Percentiles rank a stretch among this genome's conserved stretches.
Evolutionary conservation across 2,888 invertebrate species (phyloP).

Genomic region (Euproctis similis): DNA sequence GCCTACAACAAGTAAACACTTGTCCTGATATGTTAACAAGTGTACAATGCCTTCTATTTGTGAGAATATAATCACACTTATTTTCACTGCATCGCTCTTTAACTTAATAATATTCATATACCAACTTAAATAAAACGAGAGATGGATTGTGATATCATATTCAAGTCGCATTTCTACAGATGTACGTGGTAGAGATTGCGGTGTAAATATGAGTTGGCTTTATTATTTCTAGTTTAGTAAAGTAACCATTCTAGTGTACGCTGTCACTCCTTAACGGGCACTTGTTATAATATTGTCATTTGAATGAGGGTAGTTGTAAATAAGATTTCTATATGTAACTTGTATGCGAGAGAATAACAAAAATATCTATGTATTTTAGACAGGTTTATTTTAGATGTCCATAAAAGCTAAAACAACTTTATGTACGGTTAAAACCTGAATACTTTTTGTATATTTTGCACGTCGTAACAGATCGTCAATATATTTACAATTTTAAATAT

Average conservation of each 20-base stretch:
- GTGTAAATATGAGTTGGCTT: conserved; percentile 28
- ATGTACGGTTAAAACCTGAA: neutral
- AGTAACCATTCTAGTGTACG: conserved; percentile 28
- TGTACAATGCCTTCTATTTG: conserved; percentile 1
- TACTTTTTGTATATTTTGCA: neutral
- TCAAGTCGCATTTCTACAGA: conserved; percentile 2
- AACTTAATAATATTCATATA: neutral
- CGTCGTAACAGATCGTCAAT: neutral
- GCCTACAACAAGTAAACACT: conserved; percentile 23
- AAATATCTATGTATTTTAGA: conserved; percentile 13
- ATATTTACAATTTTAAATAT: neutral
- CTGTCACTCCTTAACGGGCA: conserved; percentile 29
- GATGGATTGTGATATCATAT: conserved; percentile 7
- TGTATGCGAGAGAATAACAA: conserved; percentile 28
- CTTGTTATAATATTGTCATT: conserved; percentile 45
- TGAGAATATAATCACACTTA: neutral
- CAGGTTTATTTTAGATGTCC: conserved; percentile 10
- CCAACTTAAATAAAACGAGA: neutral
- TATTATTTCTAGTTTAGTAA: conserved; percentile 35
- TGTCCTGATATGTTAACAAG: conserved; percentile 23
- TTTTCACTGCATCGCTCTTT: conserved; percentile 12
- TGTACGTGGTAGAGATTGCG: conserved; percentile 14
- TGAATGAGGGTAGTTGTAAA: conserved; percentile 46
- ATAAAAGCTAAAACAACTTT: conserved; percentile 5
- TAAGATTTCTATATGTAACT: conserved; percentile 36